Conservation (phyloP, 2,888 invertebrate genomes). For the Zaprionus bogoriensis region DNA sequence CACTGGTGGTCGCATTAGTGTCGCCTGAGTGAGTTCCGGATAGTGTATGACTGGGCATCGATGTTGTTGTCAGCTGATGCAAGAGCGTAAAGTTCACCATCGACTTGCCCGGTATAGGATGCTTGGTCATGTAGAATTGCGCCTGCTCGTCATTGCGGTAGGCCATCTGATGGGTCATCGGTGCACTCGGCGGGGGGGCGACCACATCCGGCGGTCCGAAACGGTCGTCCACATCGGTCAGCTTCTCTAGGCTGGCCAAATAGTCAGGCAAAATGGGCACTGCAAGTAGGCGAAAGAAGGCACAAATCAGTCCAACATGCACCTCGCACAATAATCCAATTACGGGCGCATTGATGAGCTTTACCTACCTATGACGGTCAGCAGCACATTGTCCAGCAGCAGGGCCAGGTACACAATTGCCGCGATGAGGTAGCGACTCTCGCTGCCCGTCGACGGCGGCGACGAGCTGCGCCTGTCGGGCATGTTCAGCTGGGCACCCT, state of each 20-base stretch:
- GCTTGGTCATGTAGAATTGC: slow-evolving; percentile 79
- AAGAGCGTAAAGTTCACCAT: slow-evolving; percentile 80
- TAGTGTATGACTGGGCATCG: slow-evolving; percentile 28
- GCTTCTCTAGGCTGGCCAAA: slow-evolving; percentile 85
- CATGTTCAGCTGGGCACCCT: slow-evolving; percentile 45
- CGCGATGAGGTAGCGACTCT: slow-evolving; percentile 82
- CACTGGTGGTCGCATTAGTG: slow-evolving; percentile 41
- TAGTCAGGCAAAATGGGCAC: slow-evolving; percentile 92
- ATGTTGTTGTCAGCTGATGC: slow-evolving; percentile 48
- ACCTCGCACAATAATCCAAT: not conserved
- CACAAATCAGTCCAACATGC: slow-evolving; percentile 7
- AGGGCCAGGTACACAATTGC: slow-evolving; percentile 89
- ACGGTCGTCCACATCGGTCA: slow-evolving; percentile 12
- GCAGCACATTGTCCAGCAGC: slow-evolving; percentile 92
- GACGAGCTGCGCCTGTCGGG: slow-evolving; percentile 44
- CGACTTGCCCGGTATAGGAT: slow-evolving; percentile 82
- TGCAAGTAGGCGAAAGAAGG: slow-evolving; percentile 77
- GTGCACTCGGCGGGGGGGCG: slow-evolving; percentile 6
- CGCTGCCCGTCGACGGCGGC: slow-evolving; percentile 48
- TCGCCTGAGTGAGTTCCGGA: slow-evolving; percentile 41
- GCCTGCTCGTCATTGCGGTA: slow-evolving; percentile 68
- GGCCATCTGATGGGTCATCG: slow-evolving; percentile 68
- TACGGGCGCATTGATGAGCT: slow-evolving; percentile 5
- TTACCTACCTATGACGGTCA: slow-evolving; percentile 92
- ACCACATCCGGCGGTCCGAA: slow-evolving; percentile 22